Evolutionary conservation across 2,888 invertebrate species (phyloP).

Genomic region (Hetaerina titia): DNA sequence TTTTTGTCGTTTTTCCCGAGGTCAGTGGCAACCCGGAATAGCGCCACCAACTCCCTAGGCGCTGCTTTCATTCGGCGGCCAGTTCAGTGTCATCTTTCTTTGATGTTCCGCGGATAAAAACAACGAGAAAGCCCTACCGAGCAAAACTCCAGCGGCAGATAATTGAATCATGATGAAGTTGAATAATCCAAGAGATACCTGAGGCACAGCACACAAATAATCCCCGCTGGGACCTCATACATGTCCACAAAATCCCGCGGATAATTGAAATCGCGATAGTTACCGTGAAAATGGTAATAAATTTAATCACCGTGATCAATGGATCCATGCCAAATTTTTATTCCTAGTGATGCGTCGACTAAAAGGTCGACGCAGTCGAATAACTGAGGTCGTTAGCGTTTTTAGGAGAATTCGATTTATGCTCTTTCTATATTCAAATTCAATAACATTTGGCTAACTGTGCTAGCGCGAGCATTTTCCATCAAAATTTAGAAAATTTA

Average conservation of each 20-base stretch:
- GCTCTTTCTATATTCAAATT: too few relatives aligned
- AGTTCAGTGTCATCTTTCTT: neutral
- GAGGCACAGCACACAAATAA: neutral
- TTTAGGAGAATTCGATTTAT: too few relatives aligned
- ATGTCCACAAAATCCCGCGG: neutral
- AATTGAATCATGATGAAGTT: slow-evolving; percentile 6
- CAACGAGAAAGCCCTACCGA: neutral
- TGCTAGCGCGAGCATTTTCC: too few relatives aligned
- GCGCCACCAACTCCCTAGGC: neutral
- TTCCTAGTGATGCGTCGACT: neutral
- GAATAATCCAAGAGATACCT: neutral
- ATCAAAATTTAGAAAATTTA: too few relatives aligned
- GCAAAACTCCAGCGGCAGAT: neutral
- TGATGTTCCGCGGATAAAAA: neutral
- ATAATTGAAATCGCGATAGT: neutral
- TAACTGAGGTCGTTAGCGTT: too few relatives aligned
- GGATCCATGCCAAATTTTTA: neutral
- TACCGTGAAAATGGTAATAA: neutral
- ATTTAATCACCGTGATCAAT: neutral
- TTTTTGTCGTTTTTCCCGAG: neutral
- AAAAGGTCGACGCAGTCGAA: too few relatives aligned
- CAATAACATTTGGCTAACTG: too few relatives aligned
- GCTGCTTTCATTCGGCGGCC: neutral
- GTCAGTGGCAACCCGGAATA: neutral
- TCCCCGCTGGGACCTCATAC: neutral